Conservation (phyloP, 35 echinoderm and acorn worm species). For the Amphiura filiformis region DNA sequence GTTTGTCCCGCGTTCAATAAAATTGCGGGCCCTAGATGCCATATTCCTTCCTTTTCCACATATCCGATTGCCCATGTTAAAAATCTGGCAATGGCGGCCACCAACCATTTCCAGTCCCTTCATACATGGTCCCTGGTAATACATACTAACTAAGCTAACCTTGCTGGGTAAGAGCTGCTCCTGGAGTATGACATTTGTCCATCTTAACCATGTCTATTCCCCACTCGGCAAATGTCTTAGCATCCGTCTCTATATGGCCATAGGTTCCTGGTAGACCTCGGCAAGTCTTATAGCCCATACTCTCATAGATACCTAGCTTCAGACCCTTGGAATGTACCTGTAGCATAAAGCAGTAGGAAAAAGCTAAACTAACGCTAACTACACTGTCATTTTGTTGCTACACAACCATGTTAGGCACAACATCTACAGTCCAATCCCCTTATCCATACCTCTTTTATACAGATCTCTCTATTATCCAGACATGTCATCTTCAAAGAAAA, state of each 20-base stretch:
- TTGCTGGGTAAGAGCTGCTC: conserved; percentile 38
- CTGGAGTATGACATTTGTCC: conserved; percentile 68
- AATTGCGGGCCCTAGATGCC: too few species aligned
- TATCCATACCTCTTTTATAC: too few species aligned
- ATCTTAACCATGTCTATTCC: conserved; percentile 90
- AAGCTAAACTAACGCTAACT: neutral
- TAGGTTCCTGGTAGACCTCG: conserved; percentile 61
- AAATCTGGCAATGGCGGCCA: too few species aligned
- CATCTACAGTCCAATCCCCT: too few species aligned
- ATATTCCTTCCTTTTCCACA: too few species aligned
- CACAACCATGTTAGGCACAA: neutral
- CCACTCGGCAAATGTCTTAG: conserved; percentile 85
- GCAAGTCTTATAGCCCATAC: conserved; percentile 63
- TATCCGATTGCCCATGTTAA: too few species aligned
- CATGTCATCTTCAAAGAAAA: too few species aligned
- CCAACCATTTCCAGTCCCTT: too few species aligned
- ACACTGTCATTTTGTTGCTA: neutral
- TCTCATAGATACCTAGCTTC: conserved; percentile 84
- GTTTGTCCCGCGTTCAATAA: too few species aligned
- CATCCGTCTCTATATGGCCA: conserved; percentile 69
- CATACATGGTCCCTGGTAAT: too few species aligned
- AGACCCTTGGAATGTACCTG: conserved; percentile 77
- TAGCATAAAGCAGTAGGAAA: neutral
- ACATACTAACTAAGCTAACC: too few species aligned
- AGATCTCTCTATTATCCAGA: too few species aligned